Evolutionary conservation across 2,113 vertebrate species (phyloP), one percentile per base, ranked within the genome.

Genomic region (Tenebrosternarchus preto): DNA sequence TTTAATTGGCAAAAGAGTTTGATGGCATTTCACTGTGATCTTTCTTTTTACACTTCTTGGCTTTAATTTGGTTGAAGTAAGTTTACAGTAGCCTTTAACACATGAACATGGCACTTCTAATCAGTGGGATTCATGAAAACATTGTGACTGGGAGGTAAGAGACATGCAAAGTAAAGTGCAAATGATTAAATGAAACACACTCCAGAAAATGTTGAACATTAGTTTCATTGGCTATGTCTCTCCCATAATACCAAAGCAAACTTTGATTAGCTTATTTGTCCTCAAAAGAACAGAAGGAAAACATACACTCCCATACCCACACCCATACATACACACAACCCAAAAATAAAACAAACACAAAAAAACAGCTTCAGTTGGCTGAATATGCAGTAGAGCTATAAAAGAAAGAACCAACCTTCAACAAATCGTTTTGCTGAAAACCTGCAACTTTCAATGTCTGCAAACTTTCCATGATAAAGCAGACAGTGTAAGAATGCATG

Each of bases 161-260:
- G 29, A 75, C 79, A 57, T 79, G 61, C 61, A 64, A 64, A 66
- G 60, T 67, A 81, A 75, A 81, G 72, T 76, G 72, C 79, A 81
- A 81, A 76, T 81, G 71, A 76, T 56, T 68, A 27, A 74, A 17
- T 24, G 11, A 53, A 76, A 76, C 57, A 76, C 74, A 59, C 63
- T 81, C 67, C 0, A 36, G 61, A 36, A 55, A 39, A 27, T 33
- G 50, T 39, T 55, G 22, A 66, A 56, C 43, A 39, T 33, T 15
- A 25, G 31, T 7, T 66, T 76, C 71, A 81, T 64, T 75, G 72
- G 27, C 25, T n/a, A 75, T 50, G 39, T 24, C 56, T 24, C 17
- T 31, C 63, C 17, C 4, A 67, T 25, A 69, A 74, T 16, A 59
- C 8, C 53, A 39, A 24, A 75, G 59, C 22, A 25, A 63, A 68